A percentile compares a stretch with the other conserved stretches of the same genome.
Evolutionary conservation across 2,797 vertebrate genomes (phyloP).

Genomic region (Mormyrus proboscirostris): DNA sequence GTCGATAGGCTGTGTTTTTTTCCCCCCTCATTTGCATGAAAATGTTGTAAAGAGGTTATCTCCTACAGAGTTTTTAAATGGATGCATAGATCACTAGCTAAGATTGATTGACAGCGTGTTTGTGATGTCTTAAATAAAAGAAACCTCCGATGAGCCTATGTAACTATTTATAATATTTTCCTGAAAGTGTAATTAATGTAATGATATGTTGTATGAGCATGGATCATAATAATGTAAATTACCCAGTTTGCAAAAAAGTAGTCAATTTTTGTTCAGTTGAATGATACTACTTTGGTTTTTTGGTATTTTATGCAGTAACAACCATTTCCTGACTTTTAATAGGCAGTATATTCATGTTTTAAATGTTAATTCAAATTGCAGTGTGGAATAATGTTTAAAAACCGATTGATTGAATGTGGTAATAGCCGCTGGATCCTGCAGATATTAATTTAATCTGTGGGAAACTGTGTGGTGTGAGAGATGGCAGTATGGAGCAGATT

Average conservation of each 20-base stretch:
- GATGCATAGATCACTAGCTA: not conserved
- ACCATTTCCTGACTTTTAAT: not conserved
- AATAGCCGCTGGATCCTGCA: not conserved
- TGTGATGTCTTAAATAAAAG: conserved; percentile 1
- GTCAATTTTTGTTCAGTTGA: not conserved
- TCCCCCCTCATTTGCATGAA: not conserved
- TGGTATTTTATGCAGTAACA: not conserved
- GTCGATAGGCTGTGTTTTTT: not conserved
- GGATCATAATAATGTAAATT: conserved; percentile 8
- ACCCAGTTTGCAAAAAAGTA: not conserved
- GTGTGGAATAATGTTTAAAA: not conserved
- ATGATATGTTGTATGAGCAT: not conserved
- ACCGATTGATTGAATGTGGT: not conserved
- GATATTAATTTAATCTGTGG: not conserved
- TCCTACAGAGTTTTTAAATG: not conserved
- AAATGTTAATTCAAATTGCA: not conserved
- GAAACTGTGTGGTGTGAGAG: not conserved
- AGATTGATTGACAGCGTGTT: not conserved
- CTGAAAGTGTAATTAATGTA: not conserved
- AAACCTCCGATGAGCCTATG: not conserved
- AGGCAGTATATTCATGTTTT: not conserved
- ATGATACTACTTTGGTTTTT: not conserved
- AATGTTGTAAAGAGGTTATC: not conserved
- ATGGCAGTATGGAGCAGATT: not conserved
- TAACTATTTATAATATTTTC: not conserved